Base-by-base conservation (phyloP, 1,140 invertebrate genomes). In the Caenorhabditis brenneri region DNA sequence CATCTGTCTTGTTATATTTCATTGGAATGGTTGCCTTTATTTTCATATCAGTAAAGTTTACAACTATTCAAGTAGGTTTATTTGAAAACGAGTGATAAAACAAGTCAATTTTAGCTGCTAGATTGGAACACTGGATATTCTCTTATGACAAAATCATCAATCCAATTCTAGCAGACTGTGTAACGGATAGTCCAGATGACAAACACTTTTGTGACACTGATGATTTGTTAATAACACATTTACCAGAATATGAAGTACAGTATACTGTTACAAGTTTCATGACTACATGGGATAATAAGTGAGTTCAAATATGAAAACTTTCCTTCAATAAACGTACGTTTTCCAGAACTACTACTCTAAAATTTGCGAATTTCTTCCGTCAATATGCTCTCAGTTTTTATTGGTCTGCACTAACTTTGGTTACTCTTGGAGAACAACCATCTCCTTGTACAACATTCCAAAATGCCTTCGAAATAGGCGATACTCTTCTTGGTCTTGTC, bases 11-110 rank as follows among this genome's bases (percentile, higher is more conserved):
- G 94, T 97, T 55, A 93, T 97, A 46, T 97, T 97, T 86, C 96
- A 97, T 91, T 97, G 96, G 96, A 97, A 97, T 91, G 95, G 95
- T 10, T 97, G 96, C 90, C 92, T 96, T 85, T 97, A 96, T 91
- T 97, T 96, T 90, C 94, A 94, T 65, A 95, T 97, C 83, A 96
- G 95, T 91, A 95, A 95, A 88, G 39, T 82, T 48, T 87, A 88
- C 39, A 69, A 83, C 33, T 85, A 84, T 48, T 65, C 83, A 74
- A 46, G 86, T 84, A 3, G 19, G 55, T 36, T 80, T 15, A 48
- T 58, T 0, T 1, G 4, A 48, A 48, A 10, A 42, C 24, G 7
- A 39, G 1, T 2, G 7, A 78, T 10, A 15, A n/a, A n/a, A 24
- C 15, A 27, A 36, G 33, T 22, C 31, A 48, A 10, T 78, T 87